Conservation (phyloP, 2,797 vertebrate genomes). For the Lithobates sylvaticus region DNA sequence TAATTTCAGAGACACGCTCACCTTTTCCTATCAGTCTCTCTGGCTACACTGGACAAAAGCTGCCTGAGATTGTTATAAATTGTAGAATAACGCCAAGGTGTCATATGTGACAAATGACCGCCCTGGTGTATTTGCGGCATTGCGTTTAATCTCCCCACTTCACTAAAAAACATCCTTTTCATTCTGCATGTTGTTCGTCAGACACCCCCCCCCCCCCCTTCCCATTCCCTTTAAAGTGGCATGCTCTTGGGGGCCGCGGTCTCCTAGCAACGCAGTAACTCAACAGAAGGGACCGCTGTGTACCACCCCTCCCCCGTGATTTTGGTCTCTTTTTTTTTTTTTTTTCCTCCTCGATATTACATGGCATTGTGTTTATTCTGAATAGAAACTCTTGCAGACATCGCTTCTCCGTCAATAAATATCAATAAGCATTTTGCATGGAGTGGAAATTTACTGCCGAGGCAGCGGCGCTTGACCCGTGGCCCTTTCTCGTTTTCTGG, state of each 20-base stretch:
- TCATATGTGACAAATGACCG: conserved; percentile 49
- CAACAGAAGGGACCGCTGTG: conserved; percentile 13
- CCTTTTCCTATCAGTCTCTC: conserved; percentile 1
- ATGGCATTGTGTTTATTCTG: neutral
- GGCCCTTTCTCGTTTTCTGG: neutral
- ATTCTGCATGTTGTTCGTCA: conserved; percentile 42
- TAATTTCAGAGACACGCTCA: neutral
- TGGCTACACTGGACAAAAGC: conserved; percentile 9
- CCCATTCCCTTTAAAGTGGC: conserved; percentile 46
- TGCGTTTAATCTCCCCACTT: conserved; percentile 43
- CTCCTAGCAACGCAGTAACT: conserved; percentile 51
- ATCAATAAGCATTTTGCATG: conserved; percentile 24
- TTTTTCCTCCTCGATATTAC: conserved; percentile 25
- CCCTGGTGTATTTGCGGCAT: conserved; percentile 14
- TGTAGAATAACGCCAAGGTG: conserved; percentile 56
- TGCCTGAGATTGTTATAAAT: conserved; percentile 19
- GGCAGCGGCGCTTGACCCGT: conserved; percentile 17
- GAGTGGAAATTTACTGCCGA: conserved; percentile 8
- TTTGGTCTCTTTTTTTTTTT: neutral
- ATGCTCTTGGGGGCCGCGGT: conserved; percentile 14
- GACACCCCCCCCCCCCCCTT: neutral
- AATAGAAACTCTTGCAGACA: conserved; percentile 1
- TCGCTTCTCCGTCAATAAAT: conserved; percentile 8
- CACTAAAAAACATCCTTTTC: conserved; percentile 44
- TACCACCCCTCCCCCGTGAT: conserved; percentile 23